Conservation (phyloP, 2,888 invertebrate genomes). For the Dioctria rufipes region DNA sequence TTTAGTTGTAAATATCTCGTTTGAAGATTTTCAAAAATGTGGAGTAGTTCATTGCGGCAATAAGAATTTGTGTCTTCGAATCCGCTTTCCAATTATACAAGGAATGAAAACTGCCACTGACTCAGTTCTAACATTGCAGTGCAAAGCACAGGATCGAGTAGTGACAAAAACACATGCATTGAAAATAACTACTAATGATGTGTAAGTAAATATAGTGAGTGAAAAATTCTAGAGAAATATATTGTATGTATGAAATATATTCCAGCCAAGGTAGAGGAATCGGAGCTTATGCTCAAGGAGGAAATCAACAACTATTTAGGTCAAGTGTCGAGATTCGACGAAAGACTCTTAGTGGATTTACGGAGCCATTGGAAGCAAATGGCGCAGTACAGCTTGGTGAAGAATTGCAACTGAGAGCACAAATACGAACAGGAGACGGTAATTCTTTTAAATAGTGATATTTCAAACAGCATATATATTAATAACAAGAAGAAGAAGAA, state of each 20-base stretch:
- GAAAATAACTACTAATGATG: conserved; percentile 70
- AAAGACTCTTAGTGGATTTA: conserved; percentile 72
- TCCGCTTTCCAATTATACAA: conserved; percentile 74
- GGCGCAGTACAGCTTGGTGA: conserved; percentile 75
- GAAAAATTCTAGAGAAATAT: too few relatives aligned
- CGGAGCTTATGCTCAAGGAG: conserved; percentile 73
- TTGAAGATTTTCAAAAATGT: conserved; percentile 72
- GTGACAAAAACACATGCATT: conserved; percentile 72
- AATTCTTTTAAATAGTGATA: conserved; percentile 57
- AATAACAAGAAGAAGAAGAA: too few relatives aligned
- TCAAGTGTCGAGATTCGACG: conserved; percentile 73
- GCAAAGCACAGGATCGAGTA: conserved; percentile 73
- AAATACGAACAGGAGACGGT: conserved; percentile 75
- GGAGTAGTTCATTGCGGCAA: conserved; percentile 73
- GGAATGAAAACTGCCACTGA: conserved; percentile 74
- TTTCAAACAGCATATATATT: neutral
- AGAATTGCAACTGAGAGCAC: conserved; percentile 73
- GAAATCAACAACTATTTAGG: conserved; percentile 73
- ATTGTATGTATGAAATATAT: neutral
- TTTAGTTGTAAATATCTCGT: conserved; percentile 71
- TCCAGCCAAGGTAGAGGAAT: conserved; percentile 66
- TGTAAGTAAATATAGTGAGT: conserved; percentile 64
- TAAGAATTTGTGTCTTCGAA: conserved; percentile 73
- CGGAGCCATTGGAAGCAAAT: conserved; percentile 72
- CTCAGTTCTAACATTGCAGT: conserved; percentile 73